Conservation (phyloP, 2,888 invertebrate species). For the Brenthis hecate region DNA sequence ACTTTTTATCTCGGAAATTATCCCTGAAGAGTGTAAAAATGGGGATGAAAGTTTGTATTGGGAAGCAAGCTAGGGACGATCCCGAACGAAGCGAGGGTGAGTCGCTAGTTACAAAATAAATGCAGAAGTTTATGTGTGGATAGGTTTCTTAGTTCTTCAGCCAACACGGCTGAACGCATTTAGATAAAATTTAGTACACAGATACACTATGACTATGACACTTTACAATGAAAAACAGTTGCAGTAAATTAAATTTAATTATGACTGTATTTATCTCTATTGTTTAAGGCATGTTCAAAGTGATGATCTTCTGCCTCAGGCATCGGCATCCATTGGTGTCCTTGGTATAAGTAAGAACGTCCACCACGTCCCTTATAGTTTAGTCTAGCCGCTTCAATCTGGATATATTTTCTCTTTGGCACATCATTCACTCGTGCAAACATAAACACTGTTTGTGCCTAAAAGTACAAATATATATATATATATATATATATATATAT, state of each 20-base stretch:
- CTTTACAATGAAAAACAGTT: not conserved
- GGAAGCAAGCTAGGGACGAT: no score
- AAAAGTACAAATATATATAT: conserved; percentile 25
- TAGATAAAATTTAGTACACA: no score
- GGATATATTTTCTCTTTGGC: conserved; percentile 50
- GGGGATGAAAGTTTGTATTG: no score
- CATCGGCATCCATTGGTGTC: conserved; percentile 64
- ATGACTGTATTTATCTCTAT: not conserved
- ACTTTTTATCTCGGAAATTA: no score
- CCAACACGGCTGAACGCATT: no score
- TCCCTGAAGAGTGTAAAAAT: no score
- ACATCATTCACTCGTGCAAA: conserved; percentile 52
- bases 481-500: not conserved
- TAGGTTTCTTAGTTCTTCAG: no score
- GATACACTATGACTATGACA: no score
- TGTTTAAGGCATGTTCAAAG: conserved; percentile 26
- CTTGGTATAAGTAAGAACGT: conserved; percentile 63
- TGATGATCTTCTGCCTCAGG: conserved; percentile 52
- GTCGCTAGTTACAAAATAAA: no score
- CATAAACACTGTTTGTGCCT: conserved; percentile 45
- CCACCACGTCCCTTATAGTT: conserved; percentile 55
- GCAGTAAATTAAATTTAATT: not conserved
- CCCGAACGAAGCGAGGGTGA: no score
- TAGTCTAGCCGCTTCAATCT: conserved; percentile 52
- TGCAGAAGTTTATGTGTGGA: no score